A percentile compares a stretch with the other conserved stretches of the same genome.
Conservation (phyloP, 2,888 invertebrate genomes). For the Trichopria drosophilae region DNA sequence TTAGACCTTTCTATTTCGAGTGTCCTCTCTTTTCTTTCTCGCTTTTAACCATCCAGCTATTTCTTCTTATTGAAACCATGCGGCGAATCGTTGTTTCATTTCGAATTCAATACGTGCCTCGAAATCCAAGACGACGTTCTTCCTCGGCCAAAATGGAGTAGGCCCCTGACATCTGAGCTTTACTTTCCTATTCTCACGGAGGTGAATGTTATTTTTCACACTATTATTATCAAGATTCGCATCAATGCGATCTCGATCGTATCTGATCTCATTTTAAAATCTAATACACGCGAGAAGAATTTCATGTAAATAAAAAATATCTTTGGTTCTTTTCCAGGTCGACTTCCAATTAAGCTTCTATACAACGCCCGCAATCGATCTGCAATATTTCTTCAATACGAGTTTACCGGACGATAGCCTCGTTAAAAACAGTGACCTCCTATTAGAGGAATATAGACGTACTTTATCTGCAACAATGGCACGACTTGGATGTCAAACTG, state of each 20-base stretch:
- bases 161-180: no score
- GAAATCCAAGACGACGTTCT: constrained; percentile 26
- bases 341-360: constrained; percentile 59
- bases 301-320: neutral
- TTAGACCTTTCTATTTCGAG: no score
- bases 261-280: no score
- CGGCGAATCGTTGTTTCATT: no score
- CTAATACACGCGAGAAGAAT: neutral
- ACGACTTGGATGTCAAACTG: constrained; percentile 42
- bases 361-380: constrained; percentile 57
- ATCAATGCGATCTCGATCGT: neutral
- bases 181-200: neutral
- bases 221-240: neutral
- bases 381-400: constrained; percentile 59
- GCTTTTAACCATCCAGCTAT: no score
- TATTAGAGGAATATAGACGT: constrained; percentile 44
- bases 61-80: no score
- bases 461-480: constrained; percentile 42
- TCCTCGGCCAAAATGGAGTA: no score
- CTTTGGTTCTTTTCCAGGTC: constrained; percentile 52
- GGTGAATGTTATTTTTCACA: constrained; percentile 3
- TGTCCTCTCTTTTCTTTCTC: no score
- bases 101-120: constrained; percentile 43
- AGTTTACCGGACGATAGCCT: constrained; percentile 44
- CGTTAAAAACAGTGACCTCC: constrained; percentile 29